phyloP scores from a whole-genome alignment of 2,113 vertebrate genomes.

The Bombycilla garrulus region DNA sequence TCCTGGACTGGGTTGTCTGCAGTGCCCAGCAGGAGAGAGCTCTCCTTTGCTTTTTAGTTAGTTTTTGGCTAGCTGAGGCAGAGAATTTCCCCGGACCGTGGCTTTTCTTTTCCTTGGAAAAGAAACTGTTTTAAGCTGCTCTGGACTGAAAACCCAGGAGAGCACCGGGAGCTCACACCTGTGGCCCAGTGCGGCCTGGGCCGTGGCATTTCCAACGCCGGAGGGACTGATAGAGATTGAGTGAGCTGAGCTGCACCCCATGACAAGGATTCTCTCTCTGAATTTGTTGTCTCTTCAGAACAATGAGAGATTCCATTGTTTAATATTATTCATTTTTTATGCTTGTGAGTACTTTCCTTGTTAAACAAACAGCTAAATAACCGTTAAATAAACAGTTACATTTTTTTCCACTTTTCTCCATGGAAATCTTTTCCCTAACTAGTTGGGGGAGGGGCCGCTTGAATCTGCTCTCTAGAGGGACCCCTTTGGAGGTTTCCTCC shows the following conservation, averaged over 20 bases:
- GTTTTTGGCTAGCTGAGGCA: background rate
- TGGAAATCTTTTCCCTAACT: background rate
- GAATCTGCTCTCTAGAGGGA: background rate
- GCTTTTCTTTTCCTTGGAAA: background rate
- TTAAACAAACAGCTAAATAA: background rate
- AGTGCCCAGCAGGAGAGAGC: background rate
- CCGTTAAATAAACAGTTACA: too few relatives aligned
- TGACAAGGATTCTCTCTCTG: background rate
- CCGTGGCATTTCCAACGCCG: background rate
- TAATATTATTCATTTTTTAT: background rate
- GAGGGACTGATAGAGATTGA: background rate
- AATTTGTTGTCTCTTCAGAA: background rate
- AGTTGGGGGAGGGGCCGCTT: accelerated
- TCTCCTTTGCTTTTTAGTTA: background rate
- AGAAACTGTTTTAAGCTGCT: too few relatives aligned
- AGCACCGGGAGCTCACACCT: background rate
- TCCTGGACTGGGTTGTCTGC: background rate
- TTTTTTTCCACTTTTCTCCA: background rate
- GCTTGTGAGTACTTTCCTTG: background rate
- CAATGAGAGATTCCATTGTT: background rate
- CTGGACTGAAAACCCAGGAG: background rate
- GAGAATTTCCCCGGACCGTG: background rate
- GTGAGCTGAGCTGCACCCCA: background rate
- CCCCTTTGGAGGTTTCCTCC: background rate
- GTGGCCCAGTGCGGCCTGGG: background rate